Evolutionary conservation across 2,888 invertebrate genomes (phyloP), one percentile per base, ranked within the genome.

Genomic region (Cerceris ruficornis): DNA sequence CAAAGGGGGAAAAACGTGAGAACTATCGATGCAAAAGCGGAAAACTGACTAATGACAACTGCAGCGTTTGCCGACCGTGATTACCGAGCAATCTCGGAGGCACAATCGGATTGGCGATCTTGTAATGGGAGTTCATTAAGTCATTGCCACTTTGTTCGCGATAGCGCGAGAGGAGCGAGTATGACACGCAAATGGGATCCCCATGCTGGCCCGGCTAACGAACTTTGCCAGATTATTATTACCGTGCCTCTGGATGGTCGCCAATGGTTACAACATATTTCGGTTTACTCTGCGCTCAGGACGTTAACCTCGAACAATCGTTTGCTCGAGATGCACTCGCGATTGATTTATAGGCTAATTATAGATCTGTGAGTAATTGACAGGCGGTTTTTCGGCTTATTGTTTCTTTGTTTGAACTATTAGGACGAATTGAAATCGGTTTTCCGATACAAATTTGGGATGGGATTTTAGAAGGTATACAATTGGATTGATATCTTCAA

Each of bases 201-300:
- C 73, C 86, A 64, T 81, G 78, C 74, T 80, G 78, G 54, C 70
- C 75, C 86, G 89, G 89, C 88, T 89, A 90, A 89, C 86, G 90
- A 91, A 91, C 90, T 90, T 90, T 80, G 87, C 85, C 81, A 82
- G 86, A 91, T 91, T 90, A 91, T 91, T 91, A 91, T 91, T 90
- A 90, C 87, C 90, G 82, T 80, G 87, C 78, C 81, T 84, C 87
- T 91, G 91, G 91, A 91, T 83, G 83, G 71, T 80, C 71, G 91
- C 91, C 91, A 91, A 88, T 90, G 79, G 90, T 90, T 91, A 90
- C 90, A 88, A 86, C 88, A 89, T 88, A 88, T 90, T 89, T 88
- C 81, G 83, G 85, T 88, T 89, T 88, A 90, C 84, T 69, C 77
- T 69, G 78, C 75, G 75, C 77, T 67, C 72, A 87, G 90, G 90